Percentiles rank a stretch among this genome's conserved stretches.
These are phyloP conservation scores for Spizaetus ornatus DNA, from an alignment of 2,113 vertebrate genomes.

Conservation along the genomic window DNA sequence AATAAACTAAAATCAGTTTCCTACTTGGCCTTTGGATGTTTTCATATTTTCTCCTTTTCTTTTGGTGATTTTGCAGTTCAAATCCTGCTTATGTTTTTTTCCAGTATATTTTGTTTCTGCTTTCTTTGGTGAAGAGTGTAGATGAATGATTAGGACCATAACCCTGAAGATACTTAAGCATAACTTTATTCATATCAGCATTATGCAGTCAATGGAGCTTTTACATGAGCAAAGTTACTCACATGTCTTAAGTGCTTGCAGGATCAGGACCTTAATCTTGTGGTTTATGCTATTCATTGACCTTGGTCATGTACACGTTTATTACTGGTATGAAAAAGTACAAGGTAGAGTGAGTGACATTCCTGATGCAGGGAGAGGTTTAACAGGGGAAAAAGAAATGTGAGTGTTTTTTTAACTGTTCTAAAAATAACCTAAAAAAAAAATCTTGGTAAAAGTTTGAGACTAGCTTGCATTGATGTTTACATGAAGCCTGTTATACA, in stretches of 20 bases:
- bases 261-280: slow-evolving; percentile 62
- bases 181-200: slow-evolving; percentile 29
- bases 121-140: not conserved
- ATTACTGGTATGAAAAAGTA: slow-evolving; percentile 39
- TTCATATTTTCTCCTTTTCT: not conserved
- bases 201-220: not conserved
- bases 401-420: not conserved
- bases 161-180: not conserved
- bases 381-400: slow-evolving; percentile 29
- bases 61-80: not conserved
- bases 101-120: not conserved
- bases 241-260: slow-evolving; percentile 22
- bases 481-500: slow-evolving; percentile 71
- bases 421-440: slow-evolving; percentile 48
- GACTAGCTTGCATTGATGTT: slow-evolving; percentile 55
- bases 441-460: slow-evolving; percentile 67
- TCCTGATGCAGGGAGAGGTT: slow-evolving; percentile 39
- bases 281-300: slow-evolving; percentile 54
- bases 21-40: not conserved
- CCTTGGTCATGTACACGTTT: slow-evolving; percentile 58
- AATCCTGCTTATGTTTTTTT: not conserved
- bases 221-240: slow-evolving; percentile 35
- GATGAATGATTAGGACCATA: not conserved
- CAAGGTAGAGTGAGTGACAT: slow-evolving; percentile 38
- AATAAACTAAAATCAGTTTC: slow-evolving; percentile 10